Evolutionary conservation across 2,113 vertebrate genomes (phyloP).

Genomic region (Falco punctatus): DNA sequence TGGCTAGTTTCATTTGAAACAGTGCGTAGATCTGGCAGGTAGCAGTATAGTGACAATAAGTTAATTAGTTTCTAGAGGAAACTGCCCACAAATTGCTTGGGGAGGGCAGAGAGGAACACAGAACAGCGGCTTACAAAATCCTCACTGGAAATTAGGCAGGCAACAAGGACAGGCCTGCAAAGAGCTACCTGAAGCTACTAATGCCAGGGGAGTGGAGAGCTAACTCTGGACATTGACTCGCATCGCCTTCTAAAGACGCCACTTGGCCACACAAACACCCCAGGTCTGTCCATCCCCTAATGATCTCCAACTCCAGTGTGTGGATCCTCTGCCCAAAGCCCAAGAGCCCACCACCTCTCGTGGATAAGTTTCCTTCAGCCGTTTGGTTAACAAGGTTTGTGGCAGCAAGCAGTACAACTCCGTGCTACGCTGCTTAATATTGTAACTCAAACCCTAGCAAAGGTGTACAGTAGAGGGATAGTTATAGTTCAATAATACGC

Average conservation of each 20-base stretch:
- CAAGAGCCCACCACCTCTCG: neutral
- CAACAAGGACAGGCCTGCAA: neutral
- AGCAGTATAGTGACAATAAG: accelerated
- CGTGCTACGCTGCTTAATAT: neutral
- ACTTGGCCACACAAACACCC: accelerated
- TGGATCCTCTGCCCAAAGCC: neutral
- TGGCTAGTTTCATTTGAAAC: neutral
- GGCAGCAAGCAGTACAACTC: neutral
- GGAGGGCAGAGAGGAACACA: neutral
- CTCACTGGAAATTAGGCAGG: neutral
- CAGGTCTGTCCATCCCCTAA: neutral
- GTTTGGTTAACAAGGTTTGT: neutral
- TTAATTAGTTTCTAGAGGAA: neutral
- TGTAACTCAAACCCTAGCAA: neutral
- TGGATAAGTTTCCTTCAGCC: neutral
- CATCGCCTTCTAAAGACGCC: neutral
- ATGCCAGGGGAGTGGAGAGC: neutral
- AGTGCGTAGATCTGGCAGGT: accelerated
- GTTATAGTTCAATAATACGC: neutral
- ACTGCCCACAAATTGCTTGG: neutral
- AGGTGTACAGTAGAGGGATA: neutral
- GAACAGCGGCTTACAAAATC: neutral
- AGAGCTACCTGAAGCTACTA: neutral
- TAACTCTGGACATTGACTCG: neutral
- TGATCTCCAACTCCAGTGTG: accelerated